phyloP scores from a whole-genome alignment of 2,888 invertebrate genomes.

The Tuta absoluta region DNA sequence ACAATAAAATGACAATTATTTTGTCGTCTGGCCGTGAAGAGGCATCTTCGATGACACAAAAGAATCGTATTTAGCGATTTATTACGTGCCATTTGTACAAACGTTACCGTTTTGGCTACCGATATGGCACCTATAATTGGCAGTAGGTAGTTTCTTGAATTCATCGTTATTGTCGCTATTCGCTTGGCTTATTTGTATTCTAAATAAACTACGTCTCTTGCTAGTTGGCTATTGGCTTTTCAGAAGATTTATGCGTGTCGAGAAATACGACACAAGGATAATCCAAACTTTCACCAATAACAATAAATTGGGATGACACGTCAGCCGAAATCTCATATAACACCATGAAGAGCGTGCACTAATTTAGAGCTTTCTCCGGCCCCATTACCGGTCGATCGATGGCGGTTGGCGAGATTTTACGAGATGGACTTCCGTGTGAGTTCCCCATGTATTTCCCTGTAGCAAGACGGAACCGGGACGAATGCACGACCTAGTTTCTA shows the following conservation, averaged over 20 bases:
- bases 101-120: not conserved
- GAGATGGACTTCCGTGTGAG: constrained; percentile 38
- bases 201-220: not conserved
- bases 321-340: constrained; percentile 6
- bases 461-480: constrained; percentile 16
- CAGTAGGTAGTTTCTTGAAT: not conserved
- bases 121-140: not conserved
- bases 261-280: not conserved
- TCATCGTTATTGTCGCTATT: not conserved
- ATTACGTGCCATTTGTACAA: not conserved
- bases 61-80: constrained; percentile 18
- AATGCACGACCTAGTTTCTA: constrained; percentile 45
- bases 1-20: constrained; percentile 36
- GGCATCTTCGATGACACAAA: constrained; percentile 32
- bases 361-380: constrained; percentile 50
- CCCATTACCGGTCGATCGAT: constrained; percentile 33
- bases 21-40: constrained; percentile 42
- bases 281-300: constrained; percentile 1
- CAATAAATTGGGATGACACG: constrained; percentile 5
- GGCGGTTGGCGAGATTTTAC: constrained; percentile 27
- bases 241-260: not conserved
- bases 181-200: not conserved
- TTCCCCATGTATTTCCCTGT: constrained; percentile 27
- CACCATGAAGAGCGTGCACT: constrained; percentile 15
- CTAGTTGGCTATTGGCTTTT: not conserved